A percentile compares a stretch with the other conserved stretches of the same genome.
These are phyloP conservation scores for Ivindomyrus marchei DNA, from an alignment of 2,113 vertebrate genomes.

Conservation along the genomic window DNA sequence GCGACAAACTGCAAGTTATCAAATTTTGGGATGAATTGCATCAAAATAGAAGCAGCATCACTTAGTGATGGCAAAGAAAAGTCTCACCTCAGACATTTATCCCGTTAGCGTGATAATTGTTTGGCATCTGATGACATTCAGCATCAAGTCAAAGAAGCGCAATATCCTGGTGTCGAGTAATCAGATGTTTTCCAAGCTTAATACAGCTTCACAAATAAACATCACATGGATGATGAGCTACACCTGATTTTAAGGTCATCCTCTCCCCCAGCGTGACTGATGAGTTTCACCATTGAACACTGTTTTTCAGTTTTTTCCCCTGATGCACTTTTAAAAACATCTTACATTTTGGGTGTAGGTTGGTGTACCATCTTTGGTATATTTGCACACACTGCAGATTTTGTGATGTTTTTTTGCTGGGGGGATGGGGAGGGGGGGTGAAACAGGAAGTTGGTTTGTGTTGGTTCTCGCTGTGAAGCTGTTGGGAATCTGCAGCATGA, in stretches of 20 bases:
- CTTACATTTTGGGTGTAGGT: background rate
- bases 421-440: background rate
- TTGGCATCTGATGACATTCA: constrained; percentile 81
- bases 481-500: background rate
- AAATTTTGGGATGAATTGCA: background rate
- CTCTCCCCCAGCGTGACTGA: background rate
- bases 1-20: background rate
- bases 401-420: background rate
- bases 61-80: background rate
- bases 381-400: background rate
- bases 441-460: background rate
- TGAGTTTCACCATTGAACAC: background rate
- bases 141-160: constrained; percentile 70
- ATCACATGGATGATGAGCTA: background rate
- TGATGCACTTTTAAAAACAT: background rate
- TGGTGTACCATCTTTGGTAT: background rate
- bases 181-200: background rate
- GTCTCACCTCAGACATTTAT: background rate
- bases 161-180: constrained; percentile 65
- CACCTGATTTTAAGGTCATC: background rate
- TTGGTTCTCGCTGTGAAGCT: background rate
- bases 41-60: background rate
- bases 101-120: background rate
- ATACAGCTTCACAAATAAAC: background rate
- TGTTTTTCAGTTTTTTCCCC: background rate